Evolutionary conservation across 2,888 invertebrate species (phyloP).

Genomic region (Gortyna flavago): DNA sequence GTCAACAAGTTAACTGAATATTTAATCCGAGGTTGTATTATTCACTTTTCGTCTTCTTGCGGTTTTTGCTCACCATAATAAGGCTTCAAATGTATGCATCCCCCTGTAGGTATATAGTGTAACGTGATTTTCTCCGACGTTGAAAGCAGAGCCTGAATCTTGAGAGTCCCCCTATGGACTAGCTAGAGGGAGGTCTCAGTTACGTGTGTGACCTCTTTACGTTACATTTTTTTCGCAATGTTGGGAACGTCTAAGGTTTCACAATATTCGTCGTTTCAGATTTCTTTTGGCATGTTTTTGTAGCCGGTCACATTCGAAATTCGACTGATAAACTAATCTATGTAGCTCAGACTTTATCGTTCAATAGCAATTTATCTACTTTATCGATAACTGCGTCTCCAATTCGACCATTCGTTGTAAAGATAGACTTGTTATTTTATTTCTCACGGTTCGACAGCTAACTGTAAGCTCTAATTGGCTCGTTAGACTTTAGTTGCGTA

Average conservation of each 20-base stretch:
- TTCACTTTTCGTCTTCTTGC: not conserved
- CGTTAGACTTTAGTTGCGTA: constrained; percentile 63
- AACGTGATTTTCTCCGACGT: constrained; percentile 36
- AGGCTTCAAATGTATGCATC: constrained; percentile 7
- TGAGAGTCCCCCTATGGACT: constrained; percentile 39
- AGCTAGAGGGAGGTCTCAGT: constrained; percentile 40
- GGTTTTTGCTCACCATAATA: constrained; percentile 18
- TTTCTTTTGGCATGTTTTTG: constrained; percentile 13
- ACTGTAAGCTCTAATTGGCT: constrained; percentile 64
- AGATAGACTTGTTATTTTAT: constrained; percentile 51
- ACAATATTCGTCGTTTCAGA: constrained; percentile 11
- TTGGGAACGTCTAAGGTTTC: constrained; percentile 2
- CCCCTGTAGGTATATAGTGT: constrained; percentile 1
- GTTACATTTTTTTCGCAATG: constrained; percentile 25
- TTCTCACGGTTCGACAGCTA: constrained; percentile 67
- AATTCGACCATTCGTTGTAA: constrained; percentile 40
- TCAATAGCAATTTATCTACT: constrained; percentile 43
- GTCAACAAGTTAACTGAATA: constrained; percentile 40
- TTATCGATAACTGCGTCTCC: constrained; percentile 48
- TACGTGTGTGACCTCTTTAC: constrained; percentile 45
- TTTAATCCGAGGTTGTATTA: constrained; percentile 18
- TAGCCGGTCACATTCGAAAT: constrained; percentile 16
- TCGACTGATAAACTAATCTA: constrained; percentile 46
- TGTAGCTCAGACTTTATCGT: constrained; percentile 51
- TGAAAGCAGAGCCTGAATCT: constrained; percentile 35